phyloP scores from a whole-genome alignment of 2,797 vertebrate genomes.

The Cygnus olor region DNA sequence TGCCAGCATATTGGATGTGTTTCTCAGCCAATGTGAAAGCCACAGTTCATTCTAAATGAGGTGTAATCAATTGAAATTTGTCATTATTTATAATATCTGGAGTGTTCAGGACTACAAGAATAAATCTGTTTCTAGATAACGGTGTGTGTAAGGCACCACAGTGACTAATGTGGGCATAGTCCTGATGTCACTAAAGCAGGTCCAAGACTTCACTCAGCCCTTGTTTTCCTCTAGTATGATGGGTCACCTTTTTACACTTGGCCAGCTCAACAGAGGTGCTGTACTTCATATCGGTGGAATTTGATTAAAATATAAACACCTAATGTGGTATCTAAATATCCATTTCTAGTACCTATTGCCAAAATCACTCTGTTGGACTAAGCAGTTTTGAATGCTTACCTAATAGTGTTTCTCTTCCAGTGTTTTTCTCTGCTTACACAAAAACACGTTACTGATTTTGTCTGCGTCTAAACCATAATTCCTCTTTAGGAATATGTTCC shows the following conservation, averaged over 20 bases:
- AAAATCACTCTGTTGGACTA: neutral
- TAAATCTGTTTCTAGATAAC: neutral
- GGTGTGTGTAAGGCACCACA: neutral
- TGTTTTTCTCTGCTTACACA: neutral
- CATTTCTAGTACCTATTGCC: neutral
- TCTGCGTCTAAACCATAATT: neutral
- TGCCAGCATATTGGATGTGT: neutral
- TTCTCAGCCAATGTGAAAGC: neutral
- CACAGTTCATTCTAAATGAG: neutral
- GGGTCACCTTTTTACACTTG: neutral
- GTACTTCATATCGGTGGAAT: neutral
- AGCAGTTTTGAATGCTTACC: neutral
- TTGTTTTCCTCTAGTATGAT: neutral
- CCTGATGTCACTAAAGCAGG: neutral
- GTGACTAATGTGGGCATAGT: neutral
- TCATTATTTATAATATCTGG: neutral
- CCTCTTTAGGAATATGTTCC: neutral
- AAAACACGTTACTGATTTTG: neutral
- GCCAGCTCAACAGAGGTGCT: neutral
- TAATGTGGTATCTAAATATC: neutral
- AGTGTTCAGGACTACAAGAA: neutral
- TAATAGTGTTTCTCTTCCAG: neutral
- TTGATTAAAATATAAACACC: neutral
- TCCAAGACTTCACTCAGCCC: neutral
- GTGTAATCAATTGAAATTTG: neutral